A percentile compares a stretch with the other conserved stretches of the same genome.
These are phyloP conservation scores for Rhopalosiphum padi DNA, from an alignment of 1,140 invertebrate genomes.

Conservation along the genomic window DNA sequence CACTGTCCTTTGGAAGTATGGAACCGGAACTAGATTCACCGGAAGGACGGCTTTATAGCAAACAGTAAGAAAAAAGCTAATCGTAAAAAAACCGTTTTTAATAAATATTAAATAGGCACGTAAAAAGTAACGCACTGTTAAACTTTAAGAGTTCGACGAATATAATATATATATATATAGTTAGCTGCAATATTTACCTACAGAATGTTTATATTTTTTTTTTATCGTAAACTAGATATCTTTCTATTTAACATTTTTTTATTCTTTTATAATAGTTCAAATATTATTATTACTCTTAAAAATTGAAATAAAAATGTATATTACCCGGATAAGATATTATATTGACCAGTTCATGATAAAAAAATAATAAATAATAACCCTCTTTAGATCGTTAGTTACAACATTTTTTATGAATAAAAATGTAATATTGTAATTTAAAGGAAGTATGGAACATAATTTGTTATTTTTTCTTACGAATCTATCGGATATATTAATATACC, in stretches of 20 bases:
- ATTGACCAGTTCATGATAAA: neutral
- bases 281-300: conserved; percentile 11
- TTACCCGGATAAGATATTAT: neutral
- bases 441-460: neutral
- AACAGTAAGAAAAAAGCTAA: conserved; percentile 7
- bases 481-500: neutral
- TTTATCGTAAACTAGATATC: neutral
- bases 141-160: neutral
- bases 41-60: neutral
- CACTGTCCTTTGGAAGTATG: neutral
- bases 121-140: neutral
- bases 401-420: neutral
- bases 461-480: neutral
- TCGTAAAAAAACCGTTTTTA: neutral
- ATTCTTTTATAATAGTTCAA: neutral
- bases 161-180: neutral
- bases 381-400: neutral
- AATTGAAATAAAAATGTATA: neutral
- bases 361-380: neutral
- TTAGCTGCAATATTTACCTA: neutral
- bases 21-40: conserved; percentile 1
- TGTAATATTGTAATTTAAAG: neutral
- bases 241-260: neutral
- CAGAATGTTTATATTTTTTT: neutral
- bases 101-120: conserved; percentile 17